Evolutionary conservation across 2,797 vertebrate species (phyloP), one percentile per base, ranked within the genome.

Genomic region (Oryzias dopingdopingensis): DNA sequence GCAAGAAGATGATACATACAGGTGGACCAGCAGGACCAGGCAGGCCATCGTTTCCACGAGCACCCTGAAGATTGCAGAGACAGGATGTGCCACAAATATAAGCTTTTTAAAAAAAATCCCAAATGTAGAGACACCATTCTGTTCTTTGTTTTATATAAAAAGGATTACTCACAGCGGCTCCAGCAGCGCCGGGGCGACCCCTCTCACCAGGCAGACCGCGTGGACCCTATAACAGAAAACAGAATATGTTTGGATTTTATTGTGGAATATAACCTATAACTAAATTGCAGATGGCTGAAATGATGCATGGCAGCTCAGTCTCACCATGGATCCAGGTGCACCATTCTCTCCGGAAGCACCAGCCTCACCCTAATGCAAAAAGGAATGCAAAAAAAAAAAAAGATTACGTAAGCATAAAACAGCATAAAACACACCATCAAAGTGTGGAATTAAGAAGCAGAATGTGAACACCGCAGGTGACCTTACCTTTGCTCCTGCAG

Each of bases 121-220:
- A 62, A 42, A 12, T 62, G 5, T 26, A 22, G 2, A 61, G 37
- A 42, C 14, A 56, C 20, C 14, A 2, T n/a, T 26, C 51, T 20
- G n/a, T 5, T 59, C 5, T 20, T 50, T 29, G 13, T 37, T 4
- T 29, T 14, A 53, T 26, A 18, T 24, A 14, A 42, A 3, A 41
- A 23, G 15, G 16, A 0, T 52, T 22, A 94, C 97, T 97, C 80
- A 99, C 97, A 63, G 96, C 96, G 63, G 96, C 71, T 13, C 97
- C 97, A 14, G 95, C 81, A 45, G 95, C 84, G 68, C 97, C 97
- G 0, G 96, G 86, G 37, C 97, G 95, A 73, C 96, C 97, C 86
- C 96, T 93, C 92, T 98, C 97, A 64, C 97, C 97, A 5, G 97
- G 94, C 67, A 99, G 92, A 83, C 97, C 97, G 0, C 97, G 95